These are phyloP conservation scores for Accipiter virgatus DNA, from an alignment of 2,113 vertebrate genomes.

Conservation along the genomic window DNA sequence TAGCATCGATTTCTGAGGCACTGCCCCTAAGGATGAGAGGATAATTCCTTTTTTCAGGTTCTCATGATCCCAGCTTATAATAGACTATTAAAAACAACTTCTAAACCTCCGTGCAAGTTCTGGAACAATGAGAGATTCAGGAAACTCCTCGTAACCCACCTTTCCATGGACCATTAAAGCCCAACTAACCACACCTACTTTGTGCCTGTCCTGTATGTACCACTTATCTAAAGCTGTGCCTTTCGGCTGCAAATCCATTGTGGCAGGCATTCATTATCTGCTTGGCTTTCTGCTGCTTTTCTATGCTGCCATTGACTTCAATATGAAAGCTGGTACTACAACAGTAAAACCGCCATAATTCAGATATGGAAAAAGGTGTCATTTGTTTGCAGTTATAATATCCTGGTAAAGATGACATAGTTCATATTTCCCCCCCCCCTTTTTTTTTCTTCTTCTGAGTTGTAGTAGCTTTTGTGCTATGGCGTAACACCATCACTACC, in stretches of 20 bases:
- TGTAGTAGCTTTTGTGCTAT: background rate
- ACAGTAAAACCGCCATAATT: background rate
- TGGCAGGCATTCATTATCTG: background rate
- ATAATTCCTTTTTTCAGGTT: slow-evolving; percentile 31
- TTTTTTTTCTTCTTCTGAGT: background rate
- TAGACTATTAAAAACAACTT: slow-evolving; percentile 49
- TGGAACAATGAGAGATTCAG: background rate
- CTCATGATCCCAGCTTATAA: background rate
- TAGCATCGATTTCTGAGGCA: slow-evolving; percentile 61
- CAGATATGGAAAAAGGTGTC: background rate
- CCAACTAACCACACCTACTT: background rate
- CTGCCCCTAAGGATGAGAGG: slow-evolving; percentile 39
- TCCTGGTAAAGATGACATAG: background rate
- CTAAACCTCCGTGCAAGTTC: background rate
- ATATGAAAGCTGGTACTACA: background rate
- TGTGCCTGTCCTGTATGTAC: background rate
- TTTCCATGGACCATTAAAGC: background rate
- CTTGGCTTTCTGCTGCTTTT: slow-evolving; percentile 1
- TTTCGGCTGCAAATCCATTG: background rate
- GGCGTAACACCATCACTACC: background rate
- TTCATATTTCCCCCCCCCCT: background rate
- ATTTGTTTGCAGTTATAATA: background rate
- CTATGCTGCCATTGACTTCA: background rate
- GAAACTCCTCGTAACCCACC: background rate
- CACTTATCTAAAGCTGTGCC: background rate